Evolutionary conservation across 1,140 invertebrate genomes (phyloP).

Genomic region (Eupristina koningsbergeri): DNA sequence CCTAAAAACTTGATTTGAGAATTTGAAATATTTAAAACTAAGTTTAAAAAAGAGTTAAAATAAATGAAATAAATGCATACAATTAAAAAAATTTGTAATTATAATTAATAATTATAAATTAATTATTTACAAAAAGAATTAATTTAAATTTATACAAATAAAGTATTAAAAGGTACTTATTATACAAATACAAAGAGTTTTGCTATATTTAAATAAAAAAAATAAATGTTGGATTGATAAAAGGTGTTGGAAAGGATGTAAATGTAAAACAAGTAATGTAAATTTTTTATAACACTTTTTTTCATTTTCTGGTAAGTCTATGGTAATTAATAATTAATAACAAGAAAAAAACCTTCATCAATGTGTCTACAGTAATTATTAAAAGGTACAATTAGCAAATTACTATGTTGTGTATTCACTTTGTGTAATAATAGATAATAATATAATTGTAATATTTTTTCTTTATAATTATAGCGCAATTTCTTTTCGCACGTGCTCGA

Average conservation of each 20-base stretch:
- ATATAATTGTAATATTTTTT: slow-evolving; percentile 72
- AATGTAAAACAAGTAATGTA: slow-evolving; percentile 65
- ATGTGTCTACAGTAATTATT: slow-evolving; percentile 74
- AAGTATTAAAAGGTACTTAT: too few species aligned
- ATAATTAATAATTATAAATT: too few species aligned
- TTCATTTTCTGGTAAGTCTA: slow-evolving; percentile 72
- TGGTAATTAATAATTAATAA: slow-evolving; percentile 73
- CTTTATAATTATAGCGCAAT: slow-evolving; percentile 69
- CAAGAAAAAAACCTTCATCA: slow-evolving; percentile 72
- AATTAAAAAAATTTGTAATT: too few species aligned
- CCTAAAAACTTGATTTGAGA: not conserved
- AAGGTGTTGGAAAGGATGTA: slow-evolving; percentile 3
- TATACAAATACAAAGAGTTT: slow-evolving; percentile 27
- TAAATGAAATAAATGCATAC: not conserved
- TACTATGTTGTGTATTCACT: slow-evolving; percentile 73
- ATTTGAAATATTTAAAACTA: not conserved
- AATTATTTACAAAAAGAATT: too few species aligned
- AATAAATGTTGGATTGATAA: slow-evolving; percentile 25
- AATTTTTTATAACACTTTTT: slow-evolving; percentile 71
- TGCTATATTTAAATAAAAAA: not conserved
- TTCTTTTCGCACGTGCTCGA: slow-evolving; percentile 67
- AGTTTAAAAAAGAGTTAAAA: not conserved
- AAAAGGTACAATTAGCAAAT: slow-evolving; percentile 75
- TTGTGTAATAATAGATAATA: slow-evolving; percentile 73
- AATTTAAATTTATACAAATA: too few species aligned